Base-by-base conservation (phyloP, 2,113 vertebrate genomes). In the Anhinga anhinga region DNA sequence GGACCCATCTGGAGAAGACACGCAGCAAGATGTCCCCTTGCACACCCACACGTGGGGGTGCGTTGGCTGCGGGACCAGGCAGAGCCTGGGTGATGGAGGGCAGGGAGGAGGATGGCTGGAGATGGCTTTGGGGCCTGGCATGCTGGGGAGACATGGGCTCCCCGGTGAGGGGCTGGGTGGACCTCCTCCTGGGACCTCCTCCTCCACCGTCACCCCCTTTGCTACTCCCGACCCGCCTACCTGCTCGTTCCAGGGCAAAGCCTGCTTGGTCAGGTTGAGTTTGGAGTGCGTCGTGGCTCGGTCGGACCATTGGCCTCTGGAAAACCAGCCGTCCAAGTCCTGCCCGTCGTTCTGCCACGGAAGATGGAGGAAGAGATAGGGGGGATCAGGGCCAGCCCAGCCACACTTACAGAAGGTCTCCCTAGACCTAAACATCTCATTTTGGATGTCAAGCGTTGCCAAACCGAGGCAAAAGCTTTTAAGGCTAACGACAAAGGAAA, bases 201-300 rank as follows among this genome's bases (percentile, higher is more conserved):
- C 56, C 45, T 40, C 72, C 56, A 26, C 27, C 58, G 8, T 1
- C 79, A 16, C 11, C 14, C 45, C 40, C 65, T n/a, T 4, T 8
- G 32, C 45, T 10, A 16, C 47, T 50, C 50, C 84, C 56, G 55
- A 23, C 20, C 18, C 49, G 11, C 96, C 84, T 30, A 98, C 98
- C 98, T 98, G 97, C 77, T 98, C 98, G 0, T 72, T 95, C 98
- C 98, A 98, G 5, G 97, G 95, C 58, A 98, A 76, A 18, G 90
- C 91, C 79, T 97, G 97, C 62, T 63, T 94, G 42, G 98, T 98
- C 94, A 98, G 91, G 96, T 98, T 98, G 93, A 96, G 94, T 2
- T 92, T 95, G 50, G 97, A 93, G 2, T 0, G 93, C 15, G 11
- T 22, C 25, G 94, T 9, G 18, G 79, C 82, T 88, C n/a, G 84